A percentile compares a stretch with the other conserved stretches of the same genome.
Conservation (phyloP, 2,888 invertebrate genomes). For the Tupiocoris notatus region DNA sequence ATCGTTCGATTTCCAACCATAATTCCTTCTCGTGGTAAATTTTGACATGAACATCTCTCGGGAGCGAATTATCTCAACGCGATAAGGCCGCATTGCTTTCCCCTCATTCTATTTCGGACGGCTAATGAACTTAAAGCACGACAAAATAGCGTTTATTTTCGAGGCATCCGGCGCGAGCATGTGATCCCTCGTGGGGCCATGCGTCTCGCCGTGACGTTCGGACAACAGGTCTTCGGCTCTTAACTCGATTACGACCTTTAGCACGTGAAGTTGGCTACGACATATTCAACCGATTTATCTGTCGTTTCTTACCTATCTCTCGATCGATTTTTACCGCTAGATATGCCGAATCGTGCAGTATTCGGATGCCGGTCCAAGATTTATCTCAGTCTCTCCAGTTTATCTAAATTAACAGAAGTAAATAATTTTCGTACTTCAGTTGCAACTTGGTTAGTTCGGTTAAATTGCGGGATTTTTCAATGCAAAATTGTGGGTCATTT, state of each 20-base stretch:
- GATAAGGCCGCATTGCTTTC: neutral
- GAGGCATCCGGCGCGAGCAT: slow-evolving; percentile 22
- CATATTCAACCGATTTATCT: no score
- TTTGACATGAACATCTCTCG: no score
- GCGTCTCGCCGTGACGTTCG: neutral
- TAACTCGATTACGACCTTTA: slow-evolving; percentile 22
- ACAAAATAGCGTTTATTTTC: neutral
- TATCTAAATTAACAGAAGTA: no score
- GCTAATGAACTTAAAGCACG: slow-evolving; percentile 5
- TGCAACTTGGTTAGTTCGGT: no score
- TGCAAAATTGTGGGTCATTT: no score
- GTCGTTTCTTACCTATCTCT: no score
- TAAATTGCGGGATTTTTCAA: no score
- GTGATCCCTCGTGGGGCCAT: slow-evolving; percentile 22
- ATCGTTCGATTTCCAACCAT: neutral
- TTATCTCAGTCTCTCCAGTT: neutral
- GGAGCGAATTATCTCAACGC: neutral
- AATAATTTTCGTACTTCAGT: no score
- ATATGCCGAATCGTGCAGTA: neutral
- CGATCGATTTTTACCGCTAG: neutral
- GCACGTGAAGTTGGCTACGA: no score
- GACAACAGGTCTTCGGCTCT: slow-evolving; percentile 31
- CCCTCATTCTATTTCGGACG: neutral
- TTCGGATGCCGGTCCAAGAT: neutral
- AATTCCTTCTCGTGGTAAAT: no score